These are phyloP conservation scores for Ditula angustiorana DNA, from an alignment of 2,888 invertebrate genomes.

Conservation along the genomic window DNA sequence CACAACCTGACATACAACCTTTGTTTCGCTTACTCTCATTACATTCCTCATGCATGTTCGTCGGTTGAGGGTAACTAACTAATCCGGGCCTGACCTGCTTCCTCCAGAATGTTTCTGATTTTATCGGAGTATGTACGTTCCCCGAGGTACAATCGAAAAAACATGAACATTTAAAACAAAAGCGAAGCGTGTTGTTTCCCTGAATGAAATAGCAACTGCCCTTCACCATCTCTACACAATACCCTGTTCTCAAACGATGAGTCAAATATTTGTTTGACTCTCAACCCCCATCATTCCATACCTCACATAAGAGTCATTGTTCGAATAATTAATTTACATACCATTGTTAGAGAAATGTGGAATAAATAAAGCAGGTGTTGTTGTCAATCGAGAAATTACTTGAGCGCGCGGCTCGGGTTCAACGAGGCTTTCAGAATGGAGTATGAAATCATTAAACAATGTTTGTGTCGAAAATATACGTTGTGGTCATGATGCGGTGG, in stretches of 20 bases:
- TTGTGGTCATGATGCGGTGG: not conserved
- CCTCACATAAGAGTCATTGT: conserved; percentile 25
- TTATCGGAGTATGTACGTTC: too few species aligned
- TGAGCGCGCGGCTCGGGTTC: not conserved
- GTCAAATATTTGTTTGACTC: conserved; percentile 30
- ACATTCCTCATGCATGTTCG: too few species aligned
- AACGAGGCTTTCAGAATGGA: not conserved
- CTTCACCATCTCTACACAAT: not conserved
- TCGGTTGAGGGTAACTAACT: too few species aligned
- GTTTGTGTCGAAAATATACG: not conserved
- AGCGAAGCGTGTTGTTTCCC: not conserved
- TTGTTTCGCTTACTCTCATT: too few species aligned
- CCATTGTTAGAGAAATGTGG: conserved; percentile 21
- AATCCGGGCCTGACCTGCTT: too few species aligned
- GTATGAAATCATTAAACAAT: not conserved
- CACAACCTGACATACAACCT: too few species aligned
- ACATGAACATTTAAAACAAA: too few species aligned
- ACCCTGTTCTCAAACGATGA: conserved; percentile 18
- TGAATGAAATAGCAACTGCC: not conserved
- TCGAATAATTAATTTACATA: conserved; percentile 30
- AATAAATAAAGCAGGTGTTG: conserved; percentile 28
- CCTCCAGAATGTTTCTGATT: too few species aligned
- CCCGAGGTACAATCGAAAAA: too few species aligned
- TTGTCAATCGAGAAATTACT: not conserved
- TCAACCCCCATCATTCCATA: conserved; percentile 21